These are phyloP conservation scores for Oscheius sp. DNA, from an alignment of 2,888 invertebrate genomes.

Conservation along the genomic window DNA sequence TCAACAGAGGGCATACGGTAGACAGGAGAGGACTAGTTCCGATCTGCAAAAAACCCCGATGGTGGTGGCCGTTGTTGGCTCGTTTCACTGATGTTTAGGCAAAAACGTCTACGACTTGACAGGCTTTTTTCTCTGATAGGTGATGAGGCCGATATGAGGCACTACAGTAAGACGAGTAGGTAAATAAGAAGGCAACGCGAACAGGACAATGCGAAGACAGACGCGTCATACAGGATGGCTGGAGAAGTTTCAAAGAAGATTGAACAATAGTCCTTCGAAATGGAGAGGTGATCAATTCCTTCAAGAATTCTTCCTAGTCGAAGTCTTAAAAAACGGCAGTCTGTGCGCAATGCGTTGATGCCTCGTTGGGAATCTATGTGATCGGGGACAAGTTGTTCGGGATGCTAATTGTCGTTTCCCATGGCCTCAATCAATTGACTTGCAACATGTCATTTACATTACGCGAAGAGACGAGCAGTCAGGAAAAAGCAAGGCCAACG, in stretches of 20 bases:
- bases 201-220: neutral
- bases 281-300: neutral
- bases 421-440: slow-evolving; percentile 34
- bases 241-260: slow-evolving; percentile 25
- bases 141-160: neutral
- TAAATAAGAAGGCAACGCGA: slow-evolving; percentile 7
- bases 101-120: slow-evolving; percentile 9
- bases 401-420: slow-evolving; percentile 26
- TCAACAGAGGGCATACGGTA: slow-evolving; percentile 18
- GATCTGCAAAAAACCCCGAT: neutral
- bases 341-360: slow-evolving; percentile 11
- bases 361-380: slow-evolving; percentile 17
- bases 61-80: slow-evolving; percentile 8
- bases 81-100: neutral
- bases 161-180: slow-evolving; percentile 23
- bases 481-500: slow-evolving; percentile 6
- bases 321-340: too few species aligned
- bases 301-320: neutral
- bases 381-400: slow-evolving; percentile 25
- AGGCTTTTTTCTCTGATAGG: neutral
- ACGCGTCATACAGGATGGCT: slow-evolving; percentile 21
- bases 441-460: slow-evolving; percentile 33
- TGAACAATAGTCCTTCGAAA: slow-evolving; percentile 3
- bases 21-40: slow-evolving; percentile 7
- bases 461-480: slow-evolving; percentile 10